These are phyloP conservation scores for Acheta domesticus DNA, from an alignment of 2,888 invertebrate species.

Conservation along the genomic window DNA sequence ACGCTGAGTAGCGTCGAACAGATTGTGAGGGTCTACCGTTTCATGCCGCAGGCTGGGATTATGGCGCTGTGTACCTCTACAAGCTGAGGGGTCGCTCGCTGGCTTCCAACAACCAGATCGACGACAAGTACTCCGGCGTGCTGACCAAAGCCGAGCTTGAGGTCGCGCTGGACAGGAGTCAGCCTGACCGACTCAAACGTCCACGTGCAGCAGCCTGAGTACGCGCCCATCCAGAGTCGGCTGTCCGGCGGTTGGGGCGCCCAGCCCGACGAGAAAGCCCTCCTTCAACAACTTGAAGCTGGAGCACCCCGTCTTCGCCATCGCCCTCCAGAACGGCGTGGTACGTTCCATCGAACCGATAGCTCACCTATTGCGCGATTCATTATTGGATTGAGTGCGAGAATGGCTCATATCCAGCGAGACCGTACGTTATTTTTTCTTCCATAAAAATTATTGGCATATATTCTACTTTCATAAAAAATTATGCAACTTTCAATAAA, in stretches of 20 bases:
- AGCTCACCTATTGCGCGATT: too few species aligned
- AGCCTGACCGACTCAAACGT: slow-evolving; percentile 35
- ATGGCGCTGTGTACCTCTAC: slow-evolving; percentile 39
- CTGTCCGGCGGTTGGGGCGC: slow-evolving; percentile 52
- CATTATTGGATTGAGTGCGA: too few species aligned
- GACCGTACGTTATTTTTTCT: too few species aligned
- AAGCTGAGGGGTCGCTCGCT: slow-evolving; percentile 53
- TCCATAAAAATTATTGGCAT: too few species aligned
- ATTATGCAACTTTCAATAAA: too few species aligned
- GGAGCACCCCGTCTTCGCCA: slow-evolving; percentile 59
- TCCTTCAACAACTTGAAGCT: slow-evolving; percentile 55
- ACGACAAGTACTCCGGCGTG: slow-evolving; percentile 55
- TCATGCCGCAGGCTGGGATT: slow-evolving; percentile 24
- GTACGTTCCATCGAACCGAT: slow-evolving; percentile 42
- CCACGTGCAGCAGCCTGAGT: slow-evolving; percentile 48
- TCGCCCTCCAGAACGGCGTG: slow-evolving; percentile 45
- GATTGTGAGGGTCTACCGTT: too few species aligned
- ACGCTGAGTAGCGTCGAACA: too few species aligned
- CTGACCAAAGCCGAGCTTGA: slow-evolving; percentile 52
- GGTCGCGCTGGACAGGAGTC: slow-evolving; percentile 54
- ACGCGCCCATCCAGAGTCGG: slow-evolving; percentile 54
- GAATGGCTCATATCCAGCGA: too few species aligned
- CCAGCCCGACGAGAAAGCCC: slow-evolving; percentile 45
- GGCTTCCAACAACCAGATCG: slow-evolving; percentile 55
- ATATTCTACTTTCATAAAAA: too few species aligned